phyloP scores from a whole-genome alignment of 2,888 invertebrate genomes.

The Ennomos quercinarius region DNA sequence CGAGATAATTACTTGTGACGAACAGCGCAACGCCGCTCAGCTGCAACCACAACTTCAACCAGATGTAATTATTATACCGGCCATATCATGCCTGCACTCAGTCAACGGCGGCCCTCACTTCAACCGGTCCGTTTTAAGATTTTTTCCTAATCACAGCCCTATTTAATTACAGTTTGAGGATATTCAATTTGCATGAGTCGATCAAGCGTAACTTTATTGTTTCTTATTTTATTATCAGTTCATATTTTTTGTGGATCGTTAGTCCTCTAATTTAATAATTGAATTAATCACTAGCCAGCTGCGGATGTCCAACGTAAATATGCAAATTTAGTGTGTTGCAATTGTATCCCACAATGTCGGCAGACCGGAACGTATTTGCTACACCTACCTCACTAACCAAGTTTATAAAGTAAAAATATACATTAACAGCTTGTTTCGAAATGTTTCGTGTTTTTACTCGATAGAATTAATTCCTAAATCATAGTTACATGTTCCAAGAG shows the following conservation, averaged over 20 bases:
- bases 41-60: constrained; percentile 49
- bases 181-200: constrained; percentile 48
- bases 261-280: constrained; percentile 65
- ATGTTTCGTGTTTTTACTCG: constrained; percentile 44
- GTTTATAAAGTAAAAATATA: constrained; percentile 63
- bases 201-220: constrained; percentile 38
- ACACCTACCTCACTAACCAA: constrained; percentile 55
- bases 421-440: constrained; percentile 61
- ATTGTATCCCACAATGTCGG: constrained; percentile 71
- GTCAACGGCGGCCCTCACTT: constrained; percentile 40
- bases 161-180: constrained; percentile 47
- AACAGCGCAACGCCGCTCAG: constrained; percentile 57
- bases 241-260: constrained; percentile 42
- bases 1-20: constrained; percentile 78
- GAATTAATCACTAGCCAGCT: constrained; percentile 65
- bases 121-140: constrained; percentile 33
- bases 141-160: constrained; percentile 39
- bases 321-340: constrained; percentile 77
- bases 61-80: constrained; percentile 62
- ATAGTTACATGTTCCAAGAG: constrained; percentile 22
- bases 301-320: constrained; percentile 70
- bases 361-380: constrained; percentile 71
- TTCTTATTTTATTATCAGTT: constrained; percentile 37
- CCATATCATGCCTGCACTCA: constrained; percentile 49
- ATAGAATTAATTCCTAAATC: constrained; percentile 33